These are phyloP conservation scores for Antheraea assamensis DNA, from an alignment of 2,888 invertebrate genomes.

Conservation along the genomic window DNA sequence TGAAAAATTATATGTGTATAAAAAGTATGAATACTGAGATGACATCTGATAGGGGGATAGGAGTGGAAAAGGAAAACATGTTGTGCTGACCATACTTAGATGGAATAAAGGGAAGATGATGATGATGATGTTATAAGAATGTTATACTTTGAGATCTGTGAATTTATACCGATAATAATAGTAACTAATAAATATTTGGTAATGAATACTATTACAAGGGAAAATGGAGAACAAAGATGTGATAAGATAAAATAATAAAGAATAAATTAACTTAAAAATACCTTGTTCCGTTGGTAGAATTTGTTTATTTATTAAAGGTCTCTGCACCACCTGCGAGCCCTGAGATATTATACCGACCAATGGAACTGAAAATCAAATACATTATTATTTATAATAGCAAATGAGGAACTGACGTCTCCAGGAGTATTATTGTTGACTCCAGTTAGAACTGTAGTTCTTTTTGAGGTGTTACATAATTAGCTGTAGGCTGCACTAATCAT, in stretches of 20 bases:
- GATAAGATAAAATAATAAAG: neutral
- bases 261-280: conserved; percentile 33
- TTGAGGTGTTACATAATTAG: neutral
- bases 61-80: too few species aligned
- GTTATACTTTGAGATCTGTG: too few species aligned
- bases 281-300: conserved; percentile 77
- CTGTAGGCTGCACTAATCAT: neutral
- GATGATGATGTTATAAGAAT: too few species aligned
- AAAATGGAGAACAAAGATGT: neutral
- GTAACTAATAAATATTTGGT: too few species aligned
- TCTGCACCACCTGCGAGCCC: conserved; percentile 77
- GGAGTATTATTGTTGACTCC: neutral
- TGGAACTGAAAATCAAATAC: conserved; percentile 61
- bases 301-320: conserved; percentile 73
- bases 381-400: conserved; percentile 1
- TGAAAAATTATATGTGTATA: too few species aligned
- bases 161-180: too few species aligned
- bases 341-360: conserved; percentile 71
- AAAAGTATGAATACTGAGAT: too few species aligned
- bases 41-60: too few species aligned
- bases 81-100: too few species aligned
- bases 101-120: too few species aligned
- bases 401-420: neutral
- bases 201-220: too few species aligned
- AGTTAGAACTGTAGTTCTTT: neutral